Evolutionary conservation across 2,888 invertebrate genomes (phyloP).

Genomic region (Dryadula phaetusa): DNA sequence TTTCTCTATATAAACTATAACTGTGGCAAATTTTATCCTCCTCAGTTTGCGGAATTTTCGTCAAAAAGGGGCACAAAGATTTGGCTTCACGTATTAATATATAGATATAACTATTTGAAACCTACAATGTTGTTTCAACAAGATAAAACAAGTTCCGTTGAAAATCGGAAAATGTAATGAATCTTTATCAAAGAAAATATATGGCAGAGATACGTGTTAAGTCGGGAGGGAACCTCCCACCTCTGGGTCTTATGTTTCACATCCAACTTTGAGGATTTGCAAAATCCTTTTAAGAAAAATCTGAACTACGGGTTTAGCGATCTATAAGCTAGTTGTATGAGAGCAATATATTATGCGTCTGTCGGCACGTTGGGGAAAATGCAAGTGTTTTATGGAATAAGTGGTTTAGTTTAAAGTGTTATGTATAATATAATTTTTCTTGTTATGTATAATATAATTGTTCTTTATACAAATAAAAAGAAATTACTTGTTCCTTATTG

Average conservation of each 20-base stretch:
- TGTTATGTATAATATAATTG: too few species aligned
- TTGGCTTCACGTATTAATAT: too few species aligned
- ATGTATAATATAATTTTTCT: too few species aligned
- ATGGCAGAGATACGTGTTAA: conserved; percentile 33
- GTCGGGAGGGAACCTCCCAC: conserved; percentile 20
- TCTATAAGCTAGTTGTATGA: conserved; percentile 10
- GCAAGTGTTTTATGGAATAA: background rate
- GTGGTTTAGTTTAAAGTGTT: too few species aligned
- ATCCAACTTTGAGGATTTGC: conserved; percentile 24
- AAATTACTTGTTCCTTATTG: too few species aligned
- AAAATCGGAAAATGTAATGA: conserved; percentile 17
- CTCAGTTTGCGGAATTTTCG: too few species aligned
- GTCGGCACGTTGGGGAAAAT: background rate
- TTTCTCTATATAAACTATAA: too few species aligned
- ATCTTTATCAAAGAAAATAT: conserved; percentile 35
- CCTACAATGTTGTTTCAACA: background rate
- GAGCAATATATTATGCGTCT: conserved; percentile 4
- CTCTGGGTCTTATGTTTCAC: conserved; percentile 16
- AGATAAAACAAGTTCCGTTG: conserved; percentile 4
- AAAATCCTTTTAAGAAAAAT: conserved; percentile 17
- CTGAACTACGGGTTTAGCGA: conserved; percentile 7
- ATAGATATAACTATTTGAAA: conserved; percentile 14
- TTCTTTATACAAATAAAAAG: too few species aligned
- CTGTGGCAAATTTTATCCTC: too few species aligned
- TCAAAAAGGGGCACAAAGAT: too few species aligned